Percentiles rank a stretch among this genome's conserved stretches.
These are phyloP conservation scores for Agrotis exclamationis DNA, from an alignment of 2,888 invertebrate genomes.

Conservation along the genomic window DNA sequence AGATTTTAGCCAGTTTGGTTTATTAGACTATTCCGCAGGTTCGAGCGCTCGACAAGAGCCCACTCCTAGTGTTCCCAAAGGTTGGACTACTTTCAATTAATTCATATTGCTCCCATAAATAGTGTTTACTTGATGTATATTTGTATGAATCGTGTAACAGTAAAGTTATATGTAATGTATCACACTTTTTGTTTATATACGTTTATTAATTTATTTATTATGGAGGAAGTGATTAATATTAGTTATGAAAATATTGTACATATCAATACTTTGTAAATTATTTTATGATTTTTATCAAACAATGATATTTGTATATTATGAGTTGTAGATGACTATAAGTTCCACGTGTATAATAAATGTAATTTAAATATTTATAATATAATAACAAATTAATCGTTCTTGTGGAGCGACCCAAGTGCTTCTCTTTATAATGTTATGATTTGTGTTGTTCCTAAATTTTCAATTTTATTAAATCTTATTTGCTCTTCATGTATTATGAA, in stretches of 20 bases:
- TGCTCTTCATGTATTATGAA: slow-evolving; percentile 17
- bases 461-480: slow-evolving; percentile 30
- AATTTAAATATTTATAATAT: slow-evolving; percentile 49
- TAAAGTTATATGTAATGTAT: slow-evolving; percentile 59
- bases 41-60: slow-evolving; percentile 75
- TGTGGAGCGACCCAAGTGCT: slow-evolving; percentile 65
- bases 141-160: slow-evolving; percentile 66
- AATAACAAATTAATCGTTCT: slow-evolving; percentile 52
- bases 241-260: slow-evolving; percentile 77
- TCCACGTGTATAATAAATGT: slow-evolving; percentile 62
- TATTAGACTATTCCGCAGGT: slow-evolving; percentile 86
- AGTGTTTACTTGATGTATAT: slow-evolving; percentile 65
- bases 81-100: slow-evolving; percentile 88
- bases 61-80: slow-evolving; percentile 78
- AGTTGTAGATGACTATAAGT: slow-evolving; percentile 58
- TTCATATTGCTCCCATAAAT: slow-evolving; percentile 47
- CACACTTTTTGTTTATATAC: slow-evolving; percentile 69
- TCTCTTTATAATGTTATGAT: slow-evolving; percentile 65
- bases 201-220: slow-evolving; percentile 76
- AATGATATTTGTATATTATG: slow-evolving; percentile 72
- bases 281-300: slow-evolving; percentile 56
- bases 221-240: slow-evolving; percentile 56
- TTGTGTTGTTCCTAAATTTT: slow-evolving; percentile 51
- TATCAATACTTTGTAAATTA: slow-evolving; percentile 80
- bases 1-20: slow-evolving; percentile 91